Evolutionary conservation across 2,113 vertebrate genomes (phyloP), one percentile per base, ranked within the genome.

Genomic region (Ploceus nigricollis): DNA sequence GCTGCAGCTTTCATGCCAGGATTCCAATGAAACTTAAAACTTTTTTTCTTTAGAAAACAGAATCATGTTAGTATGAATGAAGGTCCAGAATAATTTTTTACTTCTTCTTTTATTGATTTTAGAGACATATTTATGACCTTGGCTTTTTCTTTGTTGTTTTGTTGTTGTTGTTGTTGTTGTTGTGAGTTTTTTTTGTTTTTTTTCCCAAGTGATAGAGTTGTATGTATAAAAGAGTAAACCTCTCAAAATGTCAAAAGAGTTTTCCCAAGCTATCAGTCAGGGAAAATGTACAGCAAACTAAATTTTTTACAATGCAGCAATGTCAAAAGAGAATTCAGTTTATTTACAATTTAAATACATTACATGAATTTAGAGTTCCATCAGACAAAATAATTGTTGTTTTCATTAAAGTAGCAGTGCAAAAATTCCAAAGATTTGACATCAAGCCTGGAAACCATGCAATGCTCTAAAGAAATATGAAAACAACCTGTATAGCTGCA

Each of bases 61-160:
- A 69, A 78, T 58, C 27, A 51, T 73, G 31, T 89, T 83, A 65
- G 35, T 31, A 87, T 72, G 79, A 91, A 77, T 84, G 42, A 78
- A 63, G 20, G 51, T 51, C 35, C 44, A 75, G 70, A 94, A 82
- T 77, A 7, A 66, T 95, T 91, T 57, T 79, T 75, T 97, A 28
- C 2, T 88, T 95, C 75, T 90, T 13, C 7, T 93, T 84, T 96
- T 65, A 93, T 86, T 96, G 86, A 91, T 95, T 92, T 96, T 60
- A 90, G 63, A 89, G 17, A 77, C 23, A 96, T 45, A 91, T 88
- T 87, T 65, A 84, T 82, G 78, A 82, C 56, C 15, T 87, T 64
- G 11, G 6, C 20, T 72, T 65, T 54, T 80, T 54, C 21, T 54
- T 54, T 2, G 22, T n/a, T n/a, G 0, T 9, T 37, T 39, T 42